Conservation (phyloP, 2,888 invertebrate genomes). For the Brachyptera putata region DNA sequence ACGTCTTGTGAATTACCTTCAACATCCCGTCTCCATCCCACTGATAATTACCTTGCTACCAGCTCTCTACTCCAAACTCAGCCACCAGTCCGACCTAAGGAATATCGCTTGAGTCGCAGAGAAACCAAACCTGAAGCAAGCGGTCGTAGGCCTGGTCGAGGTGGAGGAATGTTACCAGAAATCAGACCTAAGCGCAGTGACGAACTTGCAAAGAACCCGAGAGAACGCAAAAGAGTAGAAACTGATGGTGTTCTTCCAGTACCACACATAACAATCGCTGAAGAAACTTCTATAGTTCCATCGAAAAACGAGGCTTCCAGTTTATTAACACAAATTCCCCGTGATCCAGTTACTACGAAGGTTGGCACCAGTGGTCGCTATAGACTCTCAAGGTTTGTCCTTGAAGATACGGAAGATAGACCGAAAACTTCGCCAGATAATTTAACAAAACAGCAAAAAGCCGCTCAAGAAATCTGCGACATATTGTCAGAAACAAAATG, state of each 20-base stretch:
- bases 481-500: constrained; percentile 36
- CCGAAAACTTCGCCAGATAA: constrained; percentile 45
- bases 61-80: constrained; percentile 18
- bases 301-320: constrained; percentile 38
- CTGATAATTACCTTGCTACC: constrained; percentile 10
- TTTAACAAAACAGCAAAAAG: constrained; percentile 32
- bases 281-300: constrained; percentile 37
- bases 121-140: constrained; percentile 4
- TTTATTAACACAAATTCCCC: constrained; percentile 36
- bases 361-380: constrained; percentile 18
- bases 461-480: constrained; percentile 42
- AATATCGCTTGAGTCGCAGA: neutral
- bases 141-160: neutral
- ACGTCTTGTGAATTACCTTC: neutral
- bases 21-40: neutral
- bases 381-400: constrained; percentile 39
- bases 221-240: constrained; percentile 8
- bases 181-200: constrained; percentile 10
- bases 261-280: constrained; percentile 38
- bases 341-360: constrained; percentile 33
- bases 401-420: constrained; percentile 43
- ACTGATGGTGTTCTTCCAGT: constrained; percentile 20
- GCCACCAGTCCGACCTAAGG: neutral
- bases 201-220: neutral
- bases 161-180: neutral